A percentile compares a stretch with the other conserved stretches of the same genome.
These are phyloP conservation scores for Sphyrna mokarran DNA, from an alignment of 2,113 vertebrate genomes.

Conservation along the genomic window DNA sequence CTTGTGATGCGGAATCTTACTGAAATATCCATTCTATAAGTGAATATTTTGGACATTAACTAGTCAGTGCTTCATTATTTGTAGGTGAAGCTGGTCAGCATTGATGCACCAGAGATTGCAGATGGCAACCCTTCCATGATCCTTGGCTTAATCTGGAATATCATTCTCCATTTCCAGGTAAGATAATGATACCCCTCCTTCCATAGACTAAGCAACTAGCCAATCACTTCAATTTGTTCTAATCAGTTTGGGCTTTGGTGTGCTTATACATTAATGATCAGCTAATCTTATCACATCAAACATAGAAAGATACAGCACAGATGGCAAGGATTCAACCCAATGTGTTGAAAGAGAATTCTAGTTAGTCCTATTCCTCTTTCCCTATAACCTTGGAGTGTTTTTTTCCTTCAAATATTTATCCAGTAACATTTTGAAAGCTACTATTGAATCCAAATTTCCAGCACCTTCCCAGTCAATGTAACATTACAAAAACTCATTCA, in stretches of 20 bases:
- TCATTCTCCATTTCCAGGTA: slow-evolving; percentile 97
- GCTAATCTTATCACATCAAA: not conserved
- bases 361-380: not conserved
- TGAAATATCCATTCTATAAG: not conserved
- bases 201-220: not conserved
- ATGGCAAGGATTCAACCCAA: not conserved
- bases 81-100: slow-evolving; percentile 91
- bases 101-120: slow-evolving; percentile 84
- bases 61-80: not conserved
- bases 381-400: not conserved
- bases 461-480: not conserved
- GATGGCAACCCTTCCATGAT: slow-evolving; percentile 90
- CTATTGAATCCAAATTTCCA: not conserved
- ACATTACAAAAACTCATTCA: too few species aligned
- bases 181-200: slow-evolving; percentile 31
- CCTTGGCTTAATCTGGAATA: slow-evolving; percentile 94
- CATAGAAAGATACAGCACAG: not conserved
- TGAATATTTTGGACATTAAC: not conserved
- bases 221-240: not conserved
- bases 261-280: not conserved
- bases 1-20: not conserved
- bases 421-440: not conserved
- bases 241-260: not conserved
- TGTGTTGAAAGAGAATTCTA: not conserved
- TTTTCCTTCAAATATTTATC: not conserved